Evolutionary conservation across 2,797 vertebrate species (phyloP).

Genomic region (Pelodytes ibericus): DNA sequence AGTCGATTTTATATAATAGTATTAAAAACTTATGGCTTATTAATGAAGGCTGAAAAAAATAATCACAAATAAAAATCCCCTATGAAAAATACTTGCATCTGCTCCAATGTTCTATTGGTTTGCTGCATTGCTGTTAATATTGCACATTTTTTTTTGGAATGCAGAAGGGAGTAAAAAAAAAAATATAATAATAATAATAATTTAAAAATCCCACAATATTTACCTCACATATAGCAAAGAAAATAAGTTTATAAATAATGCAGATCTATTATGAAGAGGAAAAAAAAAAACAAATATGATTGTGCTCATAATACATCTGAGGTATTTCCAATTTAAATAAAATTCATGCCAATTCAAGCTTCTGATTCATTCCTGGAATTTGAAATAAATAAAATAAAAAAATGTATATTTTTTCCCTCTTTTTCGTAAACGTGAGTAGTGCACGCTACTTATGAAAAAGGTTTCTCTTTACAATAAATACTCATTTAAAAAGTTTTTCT

Average conservation of each 20-base stretch:
- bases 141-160: too few species aligned
- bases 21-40: slow-evolving; percentile 42
- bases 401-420: slow-evolving; percentile 57
- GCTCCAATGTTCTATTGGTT: too few species aligned
- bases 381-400: slow-evolving; percentile 72
- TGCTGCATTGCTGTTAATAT: too few species aligned
- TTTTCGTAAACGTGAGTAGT: slow-evolving; percentile 67
- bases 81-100: too few species aligned
- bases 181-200: background rate
- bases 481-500: slow-evolving; percentile 63
- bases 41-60: too few species aligned
- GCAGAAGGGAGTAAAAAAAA: too few species aligned
- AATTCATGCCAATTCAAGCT: slow-evolving; percentile 75
- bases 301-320: slow-evolving; percentile 82
- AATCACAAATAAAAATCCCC: too few species aligned
- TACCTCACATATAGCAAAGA: background rate
- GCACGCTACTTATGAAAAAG: slow-evolving; percentile 50
- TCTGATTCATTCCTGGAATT: slow-evolving; percentile 67
- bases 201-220: background rate
- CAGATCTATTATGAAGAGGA: slow-evolving; percentile 76
- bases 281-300: too few species aligned
- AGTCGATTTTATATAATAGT: slow-evolving; percentile 49
- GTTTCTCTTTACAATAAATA: slow-evolving; percentile 68
- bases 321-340: slow-evolving; percentile 84
- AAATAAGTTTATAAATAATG: slow-evolving; percentile 75